These are phyloP conservation scores for Carlito syrichta DNA, from an alignment of 2,113 vertebrate genomes.

Conservation along the genomic window DNA sequence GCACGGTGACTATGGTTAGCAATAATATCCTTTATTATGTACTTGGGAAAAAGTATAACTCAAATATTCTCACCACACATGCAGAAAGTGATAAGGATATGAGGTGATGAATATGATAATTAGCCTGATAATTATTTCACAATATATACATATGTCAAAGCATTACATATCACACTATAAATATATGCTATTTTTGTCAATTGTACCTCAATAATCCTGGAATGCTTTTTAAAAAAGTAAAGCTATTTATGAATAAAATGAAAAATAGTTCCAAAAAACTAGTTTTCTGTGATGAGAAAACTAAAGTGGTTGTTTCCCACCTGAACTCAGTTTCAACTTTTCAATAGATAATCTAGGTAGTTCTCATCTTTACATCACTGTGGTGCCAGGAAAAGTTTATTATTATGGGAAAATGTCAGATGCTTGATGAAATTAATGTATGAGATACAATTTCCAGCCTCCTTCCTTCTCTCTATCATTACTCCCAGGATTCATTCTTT, in stretches of 20 bases:
- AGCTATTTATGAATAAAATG: neutral
- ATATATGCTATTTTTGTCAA: neutral
- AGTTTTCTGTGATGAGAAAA: neutral
- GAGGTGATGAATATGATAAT: neutral
- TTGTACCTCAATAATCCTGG: neutral
- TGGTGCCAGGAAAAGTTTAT: neutral
- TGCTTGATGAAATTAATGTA: neutral
- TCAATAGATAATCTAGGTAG: neutral
- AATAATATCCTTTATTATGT: neutral
- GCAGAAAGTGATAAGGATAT: neutral
- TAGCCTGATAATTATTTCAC: neutral
- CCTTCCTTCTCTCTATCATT: neutral
- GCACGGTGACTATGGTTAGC: neutral
- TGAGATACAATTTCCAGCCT: neutral
- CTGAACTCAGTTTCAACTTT: neutral
- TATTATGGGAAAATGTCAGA: neutral
- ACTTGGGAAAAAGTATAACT: neutral
- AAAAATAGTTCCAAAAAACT: neutral
- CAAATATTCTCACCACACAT: neutral
- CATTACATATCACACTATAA: neutral
- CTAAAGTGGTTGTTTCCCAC: neutral
- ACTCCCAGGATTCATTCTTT: neutral
- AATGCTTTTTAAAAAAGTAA: neutral
- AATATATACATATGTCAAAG: neutral
- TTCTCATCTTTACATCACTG: neutral